Conservation (phyloP, 1,140 invertebrate genomes). For the Proctacanthus coquilletti region DNA sequence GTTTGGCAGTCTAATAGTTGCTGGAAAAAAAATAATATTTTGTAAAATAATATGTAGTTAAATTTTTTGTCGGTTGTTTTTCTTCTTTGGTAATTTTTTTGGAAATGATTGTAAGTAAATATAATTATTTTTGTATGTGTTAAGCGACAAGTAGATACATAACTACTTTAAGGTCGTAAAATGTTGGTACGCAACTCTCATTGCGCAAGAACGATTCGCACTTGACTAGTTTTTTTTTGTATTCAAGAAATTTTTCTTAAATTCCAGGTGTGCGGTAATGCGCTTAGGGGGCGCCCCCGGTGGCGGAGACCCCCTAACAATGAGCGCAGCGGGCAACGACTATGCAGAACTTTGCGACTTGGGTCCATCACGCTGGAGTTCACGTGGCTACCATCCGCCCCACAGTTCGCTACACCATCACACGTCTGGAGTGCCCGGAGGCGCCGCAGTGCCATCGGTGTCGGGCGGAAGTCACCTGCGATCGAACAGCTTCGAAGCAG, state of each 20-base stretch:
- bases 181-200: no score
- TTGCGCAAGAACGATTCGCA: no score
- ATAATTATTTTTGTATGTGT: no score
- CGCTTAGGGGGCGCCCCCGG: slow-evolving; percentile 25
- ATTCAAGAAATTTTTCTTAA: slow-evolving; percentile 1
- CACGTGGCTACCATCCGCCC: slow-evolving; percentile 25
- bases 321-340: slow-evolving; percentile 31
- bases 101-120: no score
- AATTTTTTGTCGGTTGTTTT: no score
- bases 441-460: slow-evolving; percentile 9
- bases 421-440: background rate
- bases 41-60: no score
- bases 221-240: no score
- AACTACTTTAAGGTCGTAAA: no score
- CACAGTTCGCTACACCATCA: slow-evolving; percentile 8
- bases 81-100: no score
- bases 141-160: no score
- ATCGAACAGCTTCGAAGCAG: slow-evolving; percentile 29
- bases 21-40: no score
- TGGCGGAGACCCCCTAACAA: slow-evolving; percentile 30
- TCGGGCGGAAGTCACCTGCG: slow-evolving; percentile 19
- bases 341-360: slow-evolving; percentile 32
- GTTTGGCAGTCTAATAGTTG: no score
- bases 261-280: slow-evolving; percentile 21
- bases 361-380: slow-evolving; percentile 29